Percentiles rank a stretch among this genome's conserved stretches.
phyloP scores from a whole-genome alignment of 1,140 invertebrate species.

The Helicoverpa armigera region DNA sequence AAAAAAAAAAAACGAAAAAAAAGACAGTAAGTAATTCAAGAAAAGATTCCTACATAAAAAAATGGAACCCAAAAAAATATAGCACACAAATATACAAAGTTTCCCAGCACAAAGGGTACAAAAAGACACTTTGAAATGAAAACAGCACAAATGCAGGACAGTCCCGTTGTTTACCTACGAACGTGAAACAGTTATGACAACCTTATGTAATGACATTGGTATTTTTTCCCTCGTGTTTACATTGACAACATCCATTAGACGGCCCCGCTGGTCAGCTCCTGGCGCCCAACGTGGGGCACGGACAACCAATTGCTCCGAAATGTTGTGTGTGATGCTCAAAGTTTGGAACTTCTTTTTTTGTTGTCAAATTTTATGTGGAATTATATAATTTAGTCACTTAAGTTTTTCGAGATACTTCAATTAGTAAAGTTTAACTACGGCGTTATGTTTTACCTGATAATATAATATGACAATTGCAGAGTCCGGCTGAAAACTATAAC shows the following conservation, averaged over 20 bases:
- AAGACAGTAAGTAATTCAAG: too few relatives aligned
- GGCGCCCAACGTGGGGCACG: conserved; percentile 62
- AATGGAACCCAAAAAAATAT: conserved; percentile 15
- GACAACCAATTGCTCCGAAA: conserved; percentile 65
- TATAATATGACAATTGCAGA: too few relatives aligned
- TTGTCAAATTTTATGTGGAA: too few relatives aligned
- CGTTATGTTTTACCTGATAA: too few relatives aligned
- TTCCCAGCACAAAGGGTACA: conserved; percentile 26
- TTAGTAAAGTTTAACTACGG: too few relatives aligned
- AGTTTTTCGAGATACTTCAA: too few relatives aligned
- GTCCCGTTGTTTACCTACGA: conserved; percentile 35
- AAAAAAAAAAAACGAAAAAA: too few relatives aligned
- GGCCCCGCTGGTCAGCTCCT: conserved; percentile 14
- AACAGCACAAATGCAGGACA: conserved; percentile 41
- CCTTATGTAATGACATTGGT: conserved; percentile 42
- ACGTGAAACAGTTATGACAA: conserved; percentile 47
- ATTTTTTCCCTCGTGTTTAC: conserved; percentile 71
- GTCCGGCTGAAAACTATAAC: too few relatives aligned
- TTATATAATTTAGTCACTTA: too few relatives aligned
- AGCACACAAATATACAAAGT: conserved; percentile 15
- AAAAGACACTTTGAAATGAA: conserved; percentile 46
- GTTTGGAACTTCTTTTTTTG: conserved; percentile 13
- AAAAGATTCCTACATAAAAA: too few relatives aligned
- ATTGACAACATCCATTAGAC: conserved; percentile 73
- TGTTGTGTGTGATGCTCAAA: conserved; percentile 59